Evolutionary conservation across 1,140 invertebrate species (phyloP), one percentile per base, ranked within the genome.

Genomic region (Ericerus pela): DNA sequence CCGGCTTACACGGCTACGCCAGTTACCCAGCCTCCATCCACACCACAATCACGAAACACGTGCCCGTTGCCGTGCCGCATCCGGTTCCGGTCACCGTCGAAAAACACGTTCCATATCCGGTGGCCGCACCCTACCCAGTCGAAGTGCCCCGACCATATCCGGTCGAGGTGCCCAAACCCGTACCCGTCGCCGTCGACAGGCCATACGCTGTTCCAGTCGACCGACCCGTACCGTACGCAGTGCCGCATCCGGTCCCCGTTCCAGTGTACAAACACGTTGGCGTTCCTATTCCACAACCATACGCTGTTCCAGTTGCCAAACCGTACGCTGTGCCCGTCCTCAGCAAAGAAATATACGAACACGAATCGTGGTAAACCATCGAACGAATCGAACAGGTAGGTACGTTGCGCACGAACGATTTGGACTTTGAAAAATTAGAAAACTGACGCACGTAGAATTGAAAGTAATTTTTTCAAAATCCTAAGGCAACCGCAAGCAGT

Each of bases 111-210:
- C 56, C 61, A 10, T 59, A 62, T 3, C 63, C 60, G 12, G 60
- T 64, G 16, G 60, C 61, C 22, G 58, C 57, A 2, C 63, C 63
- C 11, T 64, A 63, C 36, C 63, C 63, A 1, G 63, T 64, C 1
- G 58, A 60, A 36, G 61, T 64, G 1, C 60, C 60, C 10, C 33
- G 56, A 28, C 61, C 63, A 1, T 61, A 62, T 43, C 60, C 61
- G 12, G 61, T 62, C n/a, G 54, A 60, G n/a, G 62, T 64, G 1
- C 62, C 62, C 16, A 59, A 62, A 22, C 61, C 63, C 2, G 59
- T 60, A 2, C 58, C 62, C 1, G 60, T 60, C 31, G 57, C 58
- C 1, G 61, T 64, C 14, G 60, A 61, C 27, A 60, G 55, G 18
- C 61, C 60, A 12, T 58, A 59, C 5, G 58, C 63, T 0, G 63